A percentile compares a stretch with the other conserved stretches of the same genome.
Conservation (phyloP, 2,113 vertebrate genomes). For the Pachycephala philippinensis region DNA sequence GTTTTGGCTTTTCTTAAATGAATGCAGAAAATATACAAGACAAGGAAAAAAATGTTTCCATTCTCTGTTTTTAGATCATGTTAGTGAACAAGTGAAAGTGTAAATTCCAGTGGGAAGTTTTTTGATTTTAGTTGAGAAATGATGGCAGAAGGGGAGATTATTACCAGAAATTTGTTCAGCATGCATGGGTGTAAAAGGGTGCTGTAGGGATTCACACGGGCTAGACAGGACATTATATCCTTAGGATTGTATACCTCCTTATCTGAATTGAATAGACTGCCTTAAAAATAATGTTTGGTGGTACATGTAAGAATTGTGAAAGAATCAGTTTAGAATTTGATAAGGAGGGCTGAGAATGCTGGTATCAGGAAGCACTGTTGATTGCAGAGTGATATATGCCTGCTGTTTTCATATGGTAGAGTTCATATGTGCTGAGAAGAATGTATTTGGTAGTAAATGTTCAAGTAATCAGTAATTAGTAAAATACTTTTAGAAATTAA, state of each 20-base stretch:
- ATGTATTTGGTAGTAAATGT: background rate
- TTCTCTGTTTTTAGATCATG: background rate
- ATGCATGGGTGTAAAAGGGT: fast-evolving
- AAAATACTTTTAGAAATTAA: background rate
- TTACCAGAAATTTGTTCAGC: background rate
- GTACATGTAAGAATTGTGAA: background rate
- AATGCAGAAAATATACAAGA: background rate
- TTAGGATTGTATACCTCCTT: background rate
- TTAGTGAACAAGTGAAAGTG: background rate
- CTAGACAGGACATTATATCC: background rate
- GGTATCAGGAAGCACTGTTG: background rate
- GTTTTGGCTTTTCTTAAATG: background rate
- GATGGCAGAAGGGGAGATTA: background rate
- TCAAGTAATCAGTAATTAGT: background rate
- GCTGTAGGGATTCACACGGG: background rate
- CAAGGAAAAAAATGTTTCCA: background rate
- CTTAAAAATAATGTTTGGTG: background rate
- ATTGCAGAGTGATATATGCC: background rate
- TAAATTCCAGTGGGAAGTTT: background rate
- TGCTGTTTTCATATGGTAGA: background rate
- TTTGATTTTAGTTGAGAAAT: background rate
- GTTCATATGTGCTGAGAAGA: background rate
- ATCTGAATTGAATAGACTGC: background rate
- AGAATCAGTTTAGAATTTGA: background rate
- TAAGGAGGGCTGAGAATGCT: background rate